Evolutionary conservation across 92 coral and sea anemone species (phyloP), one percentile per base, ranked within the genome.

Genomic region (Zoanthus solanderi): DNA sequence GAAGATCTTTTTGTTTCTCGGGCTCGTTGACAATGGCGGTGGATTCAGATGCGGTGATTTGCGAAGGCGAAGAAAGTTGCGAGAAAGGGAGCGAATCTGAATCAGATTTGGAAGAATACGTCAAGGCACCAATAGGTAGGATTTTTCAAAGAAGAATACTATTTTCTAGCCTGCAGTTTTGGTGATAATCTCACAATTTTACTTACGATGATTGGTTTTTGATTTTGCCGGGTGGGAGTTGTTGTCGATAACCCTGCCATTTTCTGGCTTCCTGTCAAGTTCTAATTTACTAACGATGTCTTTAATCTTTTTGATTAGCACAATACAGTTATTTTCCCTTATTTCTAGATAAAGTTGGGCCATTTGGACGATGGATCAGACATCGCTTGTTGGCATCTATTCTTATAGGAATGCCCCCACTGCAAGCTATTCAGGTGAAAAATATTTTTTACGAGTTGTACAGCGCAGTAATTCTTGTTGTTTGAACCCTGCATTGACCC

Each of bases 391-490:
- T 97, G 63, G 85, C 92, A 50, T 95, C 98, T 23, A 95, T 96
- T 50, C 93, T 97, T 0, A 95, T 95, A 79, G 99, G 99, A 88
- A 97, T 98, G 85, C 99, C 99, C 87, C 95, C 98, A 66, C 91
- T 97, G 29, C 95, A 93, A 54, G 97, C 99, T n/a, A 94, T 97
- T 77, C 99, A 97, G 97, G 99, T 97, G 88, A 69, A 42, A 75
- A 12, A 44, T 50, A 45, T 77, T 28, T 5, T 31, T 30, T 57
- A 23, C 10, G 32, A 13, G 3, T 53, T 54, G 63, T 45, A 53
- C 17, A 17, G 47, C 30, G 16, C 58, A 31, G 57, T 71, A 46
- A 15, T 42, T 5, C 15, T 72, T 16, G 17, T 53, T 10, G 71
- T 17, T 16, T 37, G 56, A 61, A 34, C 8, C 69, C 17, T 58